Evolutionary conservation across 2,797 vertebrate species (phyloP).

Genomic region (Champsocephalus gunnari): DNA sequence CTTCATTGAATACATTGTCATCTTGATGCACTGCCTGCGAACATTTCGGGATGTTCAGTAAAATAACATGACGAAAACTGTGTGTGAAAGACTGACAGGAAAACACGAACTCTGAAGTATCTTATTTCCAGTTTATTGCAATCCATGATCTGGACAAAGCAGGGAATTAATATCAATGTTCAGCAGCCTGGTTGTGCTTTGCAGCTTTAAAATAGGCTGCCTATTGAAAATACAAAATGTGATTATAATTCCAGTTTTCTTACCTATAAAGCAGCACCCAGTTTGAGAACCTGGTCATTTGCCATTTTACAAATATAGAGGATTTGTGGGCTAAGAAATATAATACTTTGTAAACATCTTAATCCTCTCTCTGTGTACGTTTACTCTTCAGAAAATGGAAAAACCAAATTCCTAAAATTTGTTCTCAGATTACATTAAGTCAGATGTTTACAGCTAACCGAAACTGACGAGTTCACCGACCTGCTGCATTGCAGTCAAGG

Average conservation of each 20-base stretch:
- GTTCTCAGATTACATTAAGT: constrained; percentile 50
- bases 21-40: neutral
- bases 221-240: constrained; percentile 63
- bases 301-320: constrained; percentile 57
- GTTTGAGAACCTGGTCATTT: constrained; percentile 55
- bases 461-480: constrained; percentile 37
- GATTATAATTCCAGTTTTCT: constrained; percentile 67
- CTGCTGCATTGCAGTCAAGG: constrained; percentile 28
- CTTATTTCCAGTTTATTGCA: constrained; percentile 85
- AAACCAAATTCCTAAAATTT: constrained; percentile 34
- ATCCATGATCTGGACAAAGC: constrained; percentile 67
- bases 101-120: constrained; percentile 23
- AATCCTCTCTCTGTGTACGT: constrained; percentile 23
- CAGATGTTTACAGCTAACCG: constrained; percentile 8
- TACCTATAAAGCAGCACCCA: constrained; percentile 52
- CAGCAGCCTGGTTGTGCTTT: constrained; percentile 47
- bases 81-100: neutral
- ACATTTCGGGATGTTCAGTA: neutral
- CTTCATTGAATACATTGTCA: neutral
- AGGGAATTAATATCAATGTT: constrained; percentile 52
- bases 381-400: constrained; percentile 41
- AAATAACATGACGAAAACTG: neutral
- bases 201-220: constrained; percentile 42
- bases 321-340: constrained; percentile 46
- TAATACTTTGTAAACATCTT: constrained; percentile 78